Evolutionary conservation across 2,113 vertebrate species (phyloP).

Genomic region (Tachuris rubrigastra): DNA sequence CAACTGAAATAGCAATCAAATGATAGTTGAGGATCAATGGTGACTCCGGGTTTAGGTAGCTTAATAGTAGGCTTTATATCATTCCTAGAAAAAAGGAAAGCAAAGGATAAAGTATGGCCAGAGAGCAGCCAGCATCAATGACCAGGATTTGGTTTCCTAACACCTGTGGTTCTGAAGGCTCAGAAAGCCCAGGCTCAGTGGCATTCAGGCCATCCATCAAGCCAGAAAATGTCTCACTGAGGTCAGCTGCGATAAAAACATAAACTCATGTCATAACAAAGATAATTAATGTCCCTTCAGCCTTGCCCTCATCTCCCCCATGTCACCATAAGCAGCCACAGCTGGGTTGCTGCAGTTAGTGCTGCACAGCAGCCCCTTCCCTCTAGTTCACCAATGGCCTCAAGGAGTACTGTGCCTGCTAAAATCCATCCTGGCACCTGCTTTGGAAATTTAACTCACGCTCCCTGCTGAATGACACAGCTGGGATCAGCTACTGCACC

Average conservation of each 20-base stretch:
- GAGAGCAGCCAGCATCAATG: background rate
- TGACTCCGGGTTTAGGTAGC: background rate
- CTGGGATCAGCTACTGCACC: background rate
- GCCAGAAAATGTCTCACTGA: background rate
- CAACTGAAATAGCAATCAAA: slow-evolving; percentile 31
- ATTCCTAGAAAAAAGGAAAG: background rate
- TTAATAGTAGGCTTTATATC: background rate
- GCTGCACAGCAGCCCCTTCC: background rate
- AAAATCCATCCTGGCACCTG: background rate
- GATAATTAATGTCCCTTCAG: background rate
- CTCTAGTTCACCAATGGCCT: background rate
- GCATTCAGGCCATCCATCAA: background rate
- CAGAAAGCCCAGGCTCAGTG: background rate
- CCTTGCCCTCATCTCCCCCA: rapidly evolving
- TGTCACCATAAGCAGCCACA: background rate
- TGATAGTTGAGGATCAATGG: background rate
- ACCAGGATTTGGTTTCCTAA: background rate
- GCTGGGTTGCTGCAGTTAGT: background rate
- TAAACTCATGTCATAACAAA: background rate
- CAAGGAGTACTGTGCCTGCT: background rate
- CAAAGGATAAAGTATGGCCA: background rate
- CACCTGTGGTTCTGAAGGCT: background rate
- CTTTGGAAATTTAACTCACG: rapidly evolving
- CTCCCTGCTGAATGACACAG: rapidly evolving
- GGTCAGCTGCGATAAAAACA: background rate